Base-by-base conservation (phyloP, 2,113 vertebrate species). In the Sinosuthora webbiana region DNA sequence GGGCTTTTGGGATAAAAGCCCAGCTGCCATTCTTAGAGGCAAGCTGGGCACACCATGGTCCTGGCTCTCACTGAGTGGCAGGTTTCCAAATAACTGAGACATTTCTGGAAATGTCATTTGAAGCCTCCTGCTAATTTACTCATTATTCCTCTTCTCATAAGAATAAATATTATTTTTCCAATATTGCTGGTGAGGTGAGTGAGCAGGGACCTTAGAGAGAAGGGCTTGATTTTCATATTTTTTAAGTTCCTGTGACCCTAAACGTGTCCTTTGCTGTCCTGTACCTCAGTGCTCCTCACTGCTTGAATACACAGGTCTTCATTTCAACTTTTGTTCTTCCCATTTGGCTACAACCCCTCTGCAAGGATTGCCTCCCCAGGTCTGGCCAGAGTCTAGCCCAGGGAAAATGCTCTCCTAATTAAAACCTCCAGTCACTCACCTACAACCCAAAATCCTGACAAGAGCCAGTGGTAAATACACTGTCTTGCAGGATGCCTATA, bases 71-170 rank as follows among this genome's bases (percentile, higher is more conserved):
- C 30, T 59, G 47, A 73, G 41, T 69, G 59, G 55, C 75, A 94
- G 39, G 15, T 35, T 94, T 79, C 84, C 67, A 95, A 95, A 78
- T 45, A 81, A 87, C 70, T 30, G 59, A 91, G 57, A 31, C 50
- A 56, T 73, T 95, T 91, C 63, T 47, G 82, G 90, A 96, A 93
- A 90, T 22, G 17, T 19, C 30, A 70, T 57, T 86, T 59, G 75
- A 44, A 87, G 12, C 15, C 50, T 86, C 88, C 75, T 80, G 59
- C 42, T 73, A 59, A 70, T 80, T 90, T 71, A 59, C 10, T 28
- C 37, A 23, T 55, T 90, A 39, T 31, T 90, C 4, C 52, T 67
- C 55, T 63, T 59, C 5, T 9, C 33, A 25, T 14, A 56, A 69
- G 39, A 91, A 67, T 53, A 89, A 93, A 89, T 37, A 68, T 24